Conservation (phyloP, 2,797 vertebrate genomes). For the Gallinago solitaria region DNA sequence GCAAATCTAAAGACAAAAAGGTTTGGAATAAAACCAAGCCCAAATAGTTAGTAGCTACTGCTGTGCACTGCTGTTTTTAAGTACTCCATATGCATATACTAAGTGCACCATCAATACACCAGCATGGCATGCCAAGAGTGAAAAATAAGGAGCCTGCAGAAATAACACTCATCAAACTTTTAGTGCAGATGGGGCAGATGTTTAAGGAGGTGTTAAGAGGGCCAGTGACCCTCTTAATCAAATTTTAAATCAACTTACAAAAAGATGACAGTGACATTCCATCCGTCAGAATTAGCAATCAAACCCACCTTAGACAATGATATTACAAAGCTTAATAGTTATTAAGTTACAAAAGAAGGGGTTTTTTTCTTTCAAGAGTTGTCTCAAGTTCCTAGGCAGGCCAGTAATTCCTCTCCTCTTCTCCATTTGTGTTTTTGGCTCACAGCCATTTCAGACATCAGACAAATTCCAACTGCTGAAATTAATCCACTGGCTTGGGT, state of each 20-base stretch:
- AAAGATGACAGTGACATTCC: background rate
- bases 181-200: background rate
- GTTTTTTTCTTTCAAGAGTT: background rate
- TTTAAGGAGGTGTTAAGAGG: background rate
- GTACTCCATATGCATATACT: background rate
- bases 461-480: constrained; percentile 46
- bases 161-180: background rate
- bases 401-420: background rate
- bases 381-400: constrained; percentile 8
- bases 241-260: background rate
- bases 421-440: background rate
- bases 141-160: background rate
- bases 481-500: constrained; percentile 24
- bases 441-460: background rate
- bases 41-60: background rate
- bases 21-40: background rate
- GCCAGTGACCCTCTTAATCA: background rate
- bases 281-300: background rate
- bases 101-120: background rate
- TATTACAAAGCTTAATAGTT: background rate
- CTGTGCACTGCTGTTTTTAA: background rate
- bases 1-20: background rate
- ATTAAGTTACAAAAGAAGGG: background rate
- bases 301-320: background rate
- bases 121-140: background rate